A percentile compares a stretch with the other conserved stretches of the same genome.
Conservation (phyloP, 2,113 vertebrate species). For the Cyanistes caeruleus region DNA sequence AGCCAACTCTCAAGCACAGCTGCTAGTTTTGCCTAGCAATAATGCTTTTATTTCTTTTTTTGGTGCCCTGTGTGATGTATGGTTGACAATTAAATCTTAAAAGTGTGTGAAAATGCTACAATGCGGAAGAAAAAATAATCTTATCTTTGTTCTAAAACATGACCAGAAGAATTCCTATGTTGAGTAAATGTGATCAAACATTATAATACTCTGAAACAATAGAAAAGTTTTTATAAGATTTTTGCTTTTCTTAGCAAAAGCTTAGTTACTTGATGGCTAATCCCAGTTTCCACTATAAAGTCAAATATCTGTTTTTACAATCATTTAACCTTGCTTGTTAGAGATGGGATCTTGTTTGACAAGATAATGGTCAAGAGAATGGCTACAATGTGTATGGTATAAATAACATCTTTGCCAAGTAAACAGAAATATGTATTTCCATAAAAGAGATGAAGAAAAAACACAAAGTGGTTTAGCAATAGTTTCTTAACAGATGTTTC, state of each 20-base stretch:
- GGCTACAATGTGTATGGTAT: not conserved
- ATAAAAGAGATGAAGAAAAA: slow-evolving; percentile 43
- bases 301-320: not conserved
- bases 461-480: slow-evolving; percentile 19
- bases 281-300: not conserved
- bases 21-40: not conserved
- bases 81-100: not conserved
- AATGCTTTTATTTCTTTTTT: not conserved
- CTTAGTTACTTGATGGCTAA: not conserved
- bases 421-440: slow-evolving; percentile 33
- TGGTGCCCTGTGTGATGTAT: too few relatives aligned
- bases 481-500: slow-evolving; percentile 67
- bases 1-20: not conserved
- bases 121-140: not conserved
- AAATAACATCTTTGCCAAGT: not conserved
- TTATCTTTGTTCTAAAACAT: not conserved
- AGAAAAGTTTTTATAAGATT: not conserved
- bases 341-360: not conserved
- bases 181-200: not conserved
- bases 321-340: not conserved
- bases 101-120: not conserved
- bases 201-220: not conserved
- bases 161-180: not conserved
- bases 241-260: not conserved
- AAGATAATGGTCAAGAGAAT: not conserved